Evolutionary conservation across 23 tunicate genomes (phyloP).

Genomic region (Ascidia mentula): DNA sequence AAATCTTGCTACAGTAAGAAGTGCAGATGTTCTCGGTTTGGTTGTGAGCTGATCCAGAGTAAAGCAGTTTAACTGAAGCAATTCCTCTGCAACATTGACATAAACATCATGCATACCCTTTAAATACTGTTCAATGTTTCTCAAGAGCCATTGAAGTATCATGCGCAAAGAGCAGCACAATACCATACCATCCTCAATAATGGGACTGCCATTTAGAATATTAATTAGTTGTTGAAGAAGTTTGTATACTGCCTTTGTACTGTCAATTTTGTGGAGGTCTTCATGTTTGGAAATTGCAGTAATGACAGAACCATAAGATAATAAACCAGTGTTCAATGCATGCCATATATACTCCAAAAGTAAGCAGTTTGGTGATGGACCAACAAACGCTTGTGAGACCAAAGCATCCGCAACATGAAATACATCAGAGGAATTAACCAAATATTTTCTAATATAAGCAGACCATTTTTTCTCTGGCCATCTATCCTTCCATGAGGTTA

Average conservation of each 20-base stretch:
- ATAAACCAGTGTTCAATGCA: constrained; percentile 45
- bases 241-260: constrained; percentile 51
- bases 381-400: constrained; percentile 79
- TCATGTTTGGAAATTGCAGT: constrained; percentile 87
- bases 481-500: constrained; percentile 76
- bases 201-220: constrained; percentile 24
- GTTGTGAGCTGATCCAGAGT: constrained; percentile 57
- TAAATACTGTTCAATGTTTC: constrained; percentile 76
- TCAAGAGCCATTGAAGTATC: constrained; percentile 73
- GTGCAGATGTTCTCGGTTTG: constrained; percentile 44
- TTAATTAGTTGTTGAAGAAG: constrained; percentile 33
- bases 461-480: constrained; percentile 91
- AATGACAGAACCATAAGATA: constrained; percentile 81
- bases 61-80: constrained; percentile 45
- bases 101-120: constrained; percentile 51
- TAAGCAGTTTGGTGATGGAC: constrained; percentile 64
- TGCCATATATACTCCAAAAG: constrained; percentile 48
- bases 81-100: constrained; percentile 33
- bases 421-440: constrained; percentile 54
- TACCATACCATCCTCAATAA: constrained; percentile 73
- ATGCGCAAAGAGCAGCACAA: constrained; percentile 67
- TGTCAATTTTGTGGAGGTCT: constrained; percentile 58
- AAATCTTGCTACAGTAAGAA: constrained; percentile 83
- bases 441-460: constrained; percentile 33
- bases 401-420: constrained; percentile 77